These are phyloP conservation scores for Napeogenes sylphis DNA, from an alignment of 2,888 invertebrate genomes.

Conservation along the genomic window DNA sequence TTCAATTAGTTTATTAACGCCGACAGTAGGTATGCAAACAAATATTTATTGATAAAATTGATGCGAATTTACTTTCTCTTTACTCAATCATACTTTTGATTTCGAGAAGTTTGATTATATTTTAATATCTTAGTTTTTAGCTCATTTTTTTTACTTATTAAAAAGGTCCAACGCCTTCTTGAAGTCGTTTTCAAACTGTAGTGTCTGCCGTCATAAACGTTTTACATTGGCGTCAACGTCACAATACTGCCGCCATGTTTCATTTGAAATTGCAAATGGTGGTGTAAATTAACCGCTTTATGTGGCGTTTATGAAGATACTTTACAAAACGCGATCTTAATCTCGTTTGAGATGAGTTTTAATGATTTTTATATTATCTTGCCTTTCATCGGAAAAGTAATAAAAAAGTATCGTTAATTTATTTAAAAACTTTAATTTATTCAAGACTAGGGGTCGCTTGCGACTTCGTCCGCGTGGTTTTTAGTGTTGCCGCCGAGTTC, in stretches of 20 bases:
- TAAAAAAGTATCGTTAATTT: constrained; percentile 1
- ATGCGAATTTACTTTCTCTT: too few species aligned
- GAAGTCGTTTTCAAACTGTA: constrained; percentile 21
- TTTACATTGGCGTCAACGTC: constrained; percentile 38
- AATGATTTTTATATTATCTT: constrained; percentile 5
- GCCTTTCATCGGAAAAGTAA: constrained; percentile 3
- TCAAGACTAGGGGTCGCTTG: too few species aligned
- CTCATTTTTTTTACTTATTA: too few species aligned
- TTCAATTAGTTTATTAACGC: constrained; percentile 1
- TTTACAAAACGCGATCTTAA: constrained; percentile 38
- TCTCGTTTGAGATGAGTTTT: constrained; percentile 19
- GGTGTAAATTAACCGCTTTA: constrained; percentile 45
- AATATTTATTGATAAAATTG: neutral
- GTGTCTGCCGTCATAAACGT: constrained; percentile 33
- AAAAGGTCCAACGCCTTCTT: neutral
- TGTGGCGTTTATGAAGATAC: constrained; percentile 44
- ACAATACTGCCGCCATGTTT: constrained; percentile 36
- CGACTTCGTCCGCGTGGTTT: too few species aligned
- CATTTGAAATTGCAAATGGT: constrained; percentile 40
- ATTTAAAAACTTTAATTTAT: neutral
- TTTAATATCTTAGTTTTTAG: too few species aligned
- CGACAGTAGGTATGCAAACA: neutral
- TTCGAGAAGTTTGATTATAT: too few species aligned
- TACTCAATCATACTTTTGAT: too few species aligned
- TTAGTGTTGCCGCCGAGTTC: too few species aligned